phyloP scores from a whole-genome alignment of 2,797 vertebrate species.

The Chelon auratus region DNA sequence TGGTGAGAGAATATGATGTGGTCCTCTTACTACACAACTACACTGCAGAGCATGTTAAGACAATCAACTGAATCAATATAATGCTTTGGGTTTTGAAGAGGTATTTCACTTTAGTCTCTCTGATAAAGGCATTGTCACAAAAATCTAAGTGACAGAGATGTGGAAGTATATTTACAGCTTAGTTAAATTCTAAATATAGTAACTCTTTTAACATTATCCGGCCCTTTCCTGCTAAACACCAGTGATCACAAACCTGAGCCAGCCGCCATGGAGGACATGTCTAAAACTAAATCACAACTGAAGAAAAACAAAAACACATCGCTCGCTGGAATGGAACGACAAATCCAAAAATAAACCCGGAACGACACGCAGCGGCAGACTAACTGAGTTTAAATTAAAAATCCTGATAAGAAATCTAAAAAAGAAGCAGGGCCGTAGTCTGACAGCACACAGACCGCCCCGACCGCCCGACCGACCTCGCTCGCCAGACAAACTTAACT shows the following conservation, averaged over 20 bases:
- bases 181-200: slow-evolving; percentile 2
- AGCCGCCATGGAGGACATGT: slow-evolving; percentile 21
- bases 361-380: slow-evolving; percentile 13
- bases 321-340: slow-evolving; percentile 15
- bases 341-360: slow-evolving; percentile 29
- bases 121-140: not conserved
- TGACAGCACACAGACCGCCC: not conserved
- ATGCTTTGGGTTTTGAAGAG: not conserved
- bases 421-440: slow-evolving; percentile 2
- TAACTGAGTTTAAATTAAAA: slow-evolving; percentile 1
- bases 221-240: not conserved
- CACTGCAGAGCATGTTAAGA: too few relatives aligned
- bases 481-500: slow-evolving; percentile 23
- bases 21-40: too few relatives aligned
- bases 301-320: slow-evolving; percentile 27
- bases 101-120: not conserved
- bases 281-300: slow-evolving; percentile 25
- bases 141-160: not conserved
- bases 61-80: not conserved
- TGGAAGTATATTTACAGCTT: not conserved
- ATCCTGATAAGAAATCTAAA: slow-evolving; percentile 28
- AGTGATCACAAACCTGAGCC: slow-evolving; percentile 7
- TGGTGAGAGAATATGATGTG: too few relatives aligned
- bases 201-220: not conserved
- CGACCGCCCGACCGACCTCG: not conserved